Conservation (phyloP, 2,888 invertebrate species). For the Geotrupes spiniger region DNA sequence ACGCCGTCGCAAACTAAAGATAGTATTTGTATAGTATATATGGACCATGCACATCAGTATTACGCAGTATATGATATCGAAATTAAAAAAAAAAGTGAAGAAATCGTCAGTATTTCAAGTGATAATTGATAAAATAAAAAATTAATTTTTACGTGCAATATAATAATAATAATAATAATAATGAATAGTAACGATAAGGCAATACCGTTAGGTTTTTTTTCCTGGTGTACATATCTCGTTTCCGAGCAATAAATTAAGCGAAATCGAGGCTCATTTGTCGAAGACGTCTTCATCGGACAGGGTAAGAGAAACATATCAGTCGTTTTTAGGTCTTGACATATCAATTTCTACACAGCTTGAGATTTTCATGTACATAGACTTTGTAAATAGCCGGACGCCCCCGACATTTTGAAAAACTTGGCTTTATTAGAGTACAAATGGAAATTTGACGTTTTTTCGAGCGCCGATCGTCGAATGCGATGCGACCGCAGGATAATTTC, state of each 20-base stretch:
- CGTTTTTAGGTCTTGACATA: constrained; percentile 14
- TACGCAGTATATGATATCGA: constrained; percentile 29
- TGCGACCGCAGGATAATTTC: no score
- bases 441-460: no score
- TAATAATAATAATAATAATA: no score
- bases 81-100: constrained; percentile 11
- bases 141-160: constrained; percentile 43
- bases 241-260: constrained; percentile 12
- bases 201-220: constrained; percentile 35
- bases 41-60: constrained; percentile 43
- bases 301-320: constrained; percentile 21
- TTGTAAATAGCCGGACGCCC: constrained; percentile 16
- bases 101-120: constrained; percentile 48
- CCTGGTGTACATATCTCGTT: not conserved
- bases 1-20: not conserved
- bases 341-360: constrained; percentile 17
- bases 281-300: constrained; percentile 16
- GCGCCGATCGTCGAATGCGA: no score
- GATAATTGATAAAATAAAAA: constrained; percentile 34
- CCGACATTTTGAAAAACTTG: constrained; percentile 1
- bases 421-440: constrained; percentile 28
- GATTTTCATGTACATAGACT: constrained; percentile 15
- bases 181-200: constrained; percentile 38
- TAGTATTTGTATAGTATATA: constrained; percentile 29
- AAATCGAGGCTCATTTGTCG: constrained; percentile 13